Evolutionary conservation across 1,140 invertebrate genomes (phyloP), one percentile per base, ranked within the genome.

Genomic region (Meloidogyne chitwoodi): DNA sequence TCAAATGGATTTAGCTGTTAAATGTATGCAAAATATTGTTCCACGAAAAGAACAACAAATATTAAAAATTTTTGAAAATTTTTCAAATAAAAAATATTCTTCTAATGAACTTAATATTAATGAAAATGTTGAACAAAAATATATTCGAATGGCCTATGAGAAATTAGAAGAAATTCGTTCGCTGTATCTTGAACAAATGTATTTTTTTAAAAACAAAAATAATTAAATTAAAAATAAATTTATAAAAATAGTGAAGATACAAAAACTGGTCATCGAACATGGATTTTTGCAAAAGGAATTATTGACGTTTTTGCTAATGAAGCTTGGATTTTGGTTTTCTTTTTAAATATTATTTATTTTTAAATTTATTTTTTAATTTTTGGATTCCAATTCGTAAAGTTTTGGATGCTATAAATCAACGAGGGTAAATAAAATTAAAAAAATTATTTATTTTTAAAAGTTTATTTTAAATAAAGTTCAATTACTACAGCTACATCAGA

Each of bases 121-220:
- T 56, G 44, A 69, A 66, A 73, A n/a, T 31, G 5, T 6, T 5
- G 34, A 44, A n/a, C 19, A 14, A 56, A 19, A 56, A 56, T n/a
- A n/a, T 56, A n/a, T 56, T 56, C 14, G 56, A 66, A 73, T 10
- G 6, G 31, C 27, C 31, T 68, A 16, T 27, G 48, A 34, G 41
- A 8, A n/a, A n/a, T 65, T 83, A 12, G 80, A 76, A 48, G 24
- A 29, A 12, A 82, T 82, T 41, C 81, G 80, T 38, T 27, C 26
- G 4, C 72, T 82, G 22, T 82, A 82, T 75, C 34, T 82, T 41
- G 81, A 82, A 65, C 75, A 80, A 67, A 38, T 83, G 77, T 83
- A 16, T 41, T 69, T 63, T 38, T 61, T 79, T 80, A 41, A 29
- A 38, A 31, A 31, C 6, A 3, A 31, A 31, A 41, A 16, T 26